Base-by-base conservation (phyloP, 2,888 invertebrate genomes). In the Hypomecis punctinalis region DNA sequence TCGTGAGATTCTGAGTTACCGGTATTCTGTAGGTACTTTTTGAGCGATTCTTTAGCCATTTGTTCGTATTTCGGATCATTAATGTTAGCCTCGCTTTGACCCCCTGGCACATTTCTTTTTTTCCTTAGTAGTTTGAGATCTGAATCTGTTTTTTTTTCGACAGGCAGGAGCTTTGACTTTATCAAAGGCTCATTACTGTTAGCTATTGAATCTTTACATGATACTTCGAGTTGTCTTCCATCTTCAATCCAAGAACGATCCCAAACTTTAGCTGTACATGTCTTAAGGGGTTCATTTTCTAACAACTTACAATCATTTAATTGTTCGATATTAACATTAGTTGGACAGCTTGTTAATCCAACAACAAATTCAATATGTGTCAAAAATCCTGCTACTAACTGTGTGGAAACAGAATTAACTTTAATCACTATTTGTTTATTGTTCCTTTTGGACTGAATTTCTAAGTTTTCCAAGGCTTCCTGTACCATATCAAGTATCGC, bases 321-420 rank as follows among this genome's bases (percentile, higher is more conserved):
- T 63, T 80, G 75, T 46, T 73, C 74, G 33, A 61, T 43, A 42
- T 76, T 73, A 40, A 75, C 76, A 70, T 82, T 80, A 72, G 91
- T 93, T 7, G 82, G 76, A 71, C 95, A 95, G 61, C 89, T 88
- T 3, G 94, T 94, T 47, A 92, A 89, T 10, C 94, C 94, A 8
- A 96, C 84, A 71, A 93, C 88, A 55, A 94, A 94, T 70, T 93
- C 92, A 49, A 96, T 93, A 76, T 91, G 94, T 37, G 94, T 94
- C 56, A 94, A 76, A 37, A 84, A 74, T 13, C 95, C 95, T 53
- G 94, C 84, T 5, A 95, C 94, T 9, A 94, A 79, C 83, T 94
- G 93, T 33, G 81, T 81, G 0, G 89, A 82, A 9, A 94, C 93
- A 0, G 90, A 87, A 56, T 84, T 82, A 6, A 95, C 78, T 59